A percentile compares a stretch with the other conserved stretches of the same genome.
These are phyloP conservation scores for Drosophila bocqueti DNA, from an alignment of 1,140 invertebrate species.

Conservation along the genomic window DNA sequence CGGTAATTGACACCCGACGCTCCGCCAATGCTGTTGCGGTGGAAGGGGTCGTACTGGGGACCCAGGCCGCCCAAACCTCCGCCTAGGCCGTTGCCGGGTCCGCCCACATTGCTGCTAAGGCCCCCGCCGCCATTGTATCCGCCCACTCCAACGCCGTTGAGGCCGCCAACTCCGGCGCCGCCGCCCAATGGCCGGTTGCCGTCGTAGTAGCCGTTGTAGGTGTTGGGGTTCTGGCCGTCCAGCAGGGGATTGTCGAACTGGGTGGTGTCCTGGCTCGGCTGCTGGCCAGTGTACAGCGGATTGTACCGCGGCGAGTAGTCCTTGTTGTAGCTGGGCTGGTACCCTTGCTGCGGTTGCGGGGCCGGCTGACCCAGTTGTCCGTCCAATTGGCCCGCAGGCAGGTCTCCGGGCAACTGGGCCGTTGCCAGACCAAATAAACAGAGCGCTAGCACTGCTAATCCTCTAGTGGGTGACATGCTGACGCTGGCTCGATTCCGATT, in stretches of 20 bases:
- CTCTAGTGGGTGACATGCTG: conserved; percentile 42
- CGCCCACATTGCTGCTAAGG: conserved; percentile 44
- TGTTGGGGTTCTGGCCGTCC: conserved; percentile 52
- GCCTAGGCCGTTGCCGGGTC: conserved; percentile 42
- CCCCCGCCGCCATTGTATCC: not conserved
- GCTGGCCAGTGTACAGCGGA: conserved; percentile 73
- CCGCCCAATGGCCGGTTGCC: conserved; percentile 44
- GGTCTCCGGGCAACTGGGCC: conserved; percentile 58
- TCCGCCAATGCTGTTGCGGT: conserved; percentile 56
- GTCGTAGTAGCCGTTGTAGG: conserved; percentile 55
- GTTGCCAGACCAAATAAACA: conserved; percentile 48
- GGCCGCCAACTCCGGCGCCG: not conserved
- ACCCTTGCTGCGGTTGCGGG: conserved; percentile 59
- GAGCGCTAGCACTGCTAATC: conserved; percentile 21
- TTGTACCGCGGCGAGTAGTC: conserved; percentile 79
- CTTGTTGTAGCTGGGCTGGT: conserved; percentile 78
- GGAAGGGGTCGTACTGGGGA: conserved; percentile 74
- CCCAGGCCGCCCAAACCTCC: conserved; percentile 56
- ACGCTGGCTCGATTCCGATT: conserved; percentile 38
- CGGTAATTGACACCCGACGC: conserved; percentile 44
- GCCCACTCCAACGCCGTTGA: conserved; percentile 7
- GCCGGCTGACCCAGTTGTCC: conserved; percentile 5
- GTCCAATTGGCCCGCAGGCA: conserved; percentile 20
- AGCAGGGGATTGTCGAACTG: conserved; percentile 73
- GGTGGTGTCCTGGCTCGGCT: conserved; percentile 46